These are phyloP conservation scores for Drosophila fuyamai DNA, from an alignment of 1,140 invertebrate genomes.

Conservation along the genomic window DNA sequence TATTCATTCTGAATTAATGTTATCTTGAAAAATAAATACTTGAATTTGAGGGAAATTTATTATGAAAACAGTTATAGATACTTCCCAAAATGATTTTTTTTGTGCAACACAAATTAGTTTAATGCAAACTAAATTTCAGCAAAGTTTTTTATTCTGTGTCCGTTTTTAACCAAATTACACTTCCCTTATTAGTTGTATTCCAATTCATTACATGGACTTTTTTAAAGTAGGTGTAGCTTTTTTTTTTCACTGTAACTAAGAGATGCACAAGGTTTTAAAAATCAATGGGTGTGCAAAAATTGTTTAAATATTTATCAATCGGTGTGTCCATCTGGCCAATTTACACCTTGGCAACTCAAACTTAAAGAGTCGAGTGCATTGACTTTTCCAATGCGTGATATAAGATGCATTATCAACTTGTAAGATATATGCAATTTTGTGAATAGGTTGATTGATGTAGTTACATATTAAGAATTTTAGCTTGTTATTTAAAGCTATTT, in stretches of 20 bases:
- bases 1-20: neutral
- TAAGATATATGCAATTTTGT: no score
- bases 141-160: neutral
- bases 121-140: neutral
- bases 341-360: conserved; percentile 36
- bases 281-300: conserved; percentile 12
- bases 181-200: no score
- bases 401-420: no score
- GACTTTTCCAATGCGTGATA: conserved; percentile 15
- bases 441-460: no score
- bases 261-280: neutral
- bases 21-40: neutral
- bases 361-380: conserved; percentile 28
- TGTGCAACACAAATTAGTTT: neutral
- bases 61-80: no score
- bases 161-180: no score
- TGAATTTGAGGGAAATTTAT: no score
- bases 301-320: conserved; percentile 46
- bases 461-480: no score
- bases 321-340: conserved; percentile 41
- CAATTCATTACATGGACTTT: no score
- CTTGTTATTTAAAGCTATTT: neutral
- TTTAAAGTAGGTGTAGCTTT: neutral
- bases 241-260: neutral
- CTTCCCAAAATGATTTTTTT: neutral